Percentiles rank a stretch among this genome's conserved stretches.
These are phyloP conservation scores for Acridotheres tristis DNA, from an alignment of 2,797 vertebrate species.

Conservation along the genomic window DNA sequence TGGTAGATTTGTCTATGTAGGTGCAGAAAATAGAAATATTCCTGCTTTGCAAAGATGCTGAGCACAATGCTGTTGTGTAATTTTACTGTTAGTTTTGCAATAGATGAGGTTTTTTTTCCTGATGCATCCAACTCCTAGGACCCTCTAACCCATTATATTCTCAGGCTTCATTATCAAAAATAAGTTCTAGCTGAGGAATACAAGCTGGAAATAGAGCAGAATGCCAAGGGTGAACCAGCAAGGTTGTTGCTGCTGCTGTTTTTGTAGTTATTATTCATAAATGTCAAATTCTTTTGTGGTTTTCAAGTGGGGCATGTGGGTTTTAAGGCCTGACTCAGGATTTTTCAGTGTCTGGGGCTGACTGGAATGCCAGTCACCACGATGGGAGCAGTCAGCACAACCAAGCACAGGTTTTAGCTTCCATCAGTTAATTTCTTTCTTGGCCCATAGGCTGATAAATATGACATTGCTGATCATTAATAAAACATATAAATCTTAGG, in stretches of 20 bases:
- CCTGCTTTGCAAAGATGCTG: not conserved
- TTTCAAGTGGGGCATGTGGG: not conserved
- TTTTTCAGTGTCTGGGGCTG: slow-evolving; percentile 10
- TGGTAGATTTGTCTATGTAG: not conserved
- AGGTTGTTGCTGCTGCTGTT: not conserved
- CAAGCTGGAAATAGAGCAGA: not conserved
- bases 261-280: not conserved
- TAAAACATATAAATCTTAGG: not conserved
- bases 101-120: not conserved
- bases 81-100: not conserved
- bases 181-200: not conserved
- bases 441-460: not conserved
- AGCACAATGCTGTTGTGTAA: not conserved
- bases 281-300: not conserved
- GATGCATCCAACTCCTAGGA: not conserved
- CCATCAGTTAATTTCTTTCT: not conserved
- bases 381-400: not conserved
- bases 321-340: slow-evolving; percentile 18
- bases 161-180: not conserved
- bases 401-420: not conserved
- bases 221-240: not conserved
- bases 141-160: not conserved
- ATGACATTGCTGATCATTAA: not conserved
- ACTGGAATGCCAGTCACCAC: not conserved
- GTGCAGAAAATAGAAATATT: not conserved